phyloP scores from a whole-genome alignment of 2,113 vertebrate genomes.

The Chrysochloris asiatica region DNA sequence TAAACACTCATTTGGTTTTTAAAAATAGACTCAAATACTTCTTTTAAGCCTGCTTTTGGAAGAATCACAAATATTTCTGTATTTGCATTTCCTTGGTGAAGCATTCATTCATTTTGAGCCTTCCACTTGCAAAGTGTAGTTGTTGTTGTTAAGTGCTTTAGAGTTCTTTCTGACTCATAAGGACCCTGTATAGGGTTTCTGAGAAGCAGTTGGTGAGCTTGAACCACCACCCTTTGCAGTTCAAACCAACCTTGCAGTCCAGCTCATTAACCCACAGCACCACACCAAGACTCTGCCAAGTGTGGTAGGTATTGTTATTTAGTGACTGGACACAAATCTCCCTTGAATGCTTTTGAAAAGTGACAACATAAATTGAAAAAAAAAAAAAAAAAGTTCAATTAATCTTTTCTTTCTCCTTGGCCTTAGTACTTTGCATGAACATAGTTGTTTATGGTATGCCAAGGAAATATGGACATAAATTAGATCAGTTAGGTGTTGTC shows the following conservation, averaged over 20 bases:
- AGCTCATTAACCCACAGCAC: no score
- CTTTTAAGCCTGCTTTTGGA: neutral
- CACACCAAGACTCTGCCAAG: no score
- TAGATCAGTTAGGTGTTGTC: neutral
- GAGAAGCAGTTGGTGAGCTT: no score
- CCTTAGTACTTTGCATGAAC: neutral
- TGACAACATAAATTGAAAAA: neutral
- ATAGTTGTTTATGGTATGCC: neutral
- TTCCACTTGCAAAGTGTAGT: neutral
- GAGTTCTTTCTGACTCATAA: no score
- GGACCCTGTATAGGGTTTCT: no score
- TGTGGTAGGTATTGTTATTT: neutral
- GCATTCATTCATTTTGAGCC: neutral
- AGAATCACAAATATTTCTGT: neutral
- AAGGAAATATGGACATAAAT: neutral
- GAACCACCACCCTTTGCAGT: no score
- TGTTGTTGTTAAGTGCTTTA: no score
- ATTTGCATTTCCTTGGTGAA: neutral
- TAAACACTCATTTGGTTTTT: neutral
- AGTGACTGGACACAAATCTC: neutral
- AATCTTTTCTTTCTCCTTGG: neutral
- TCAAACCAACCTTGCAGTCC: no score
- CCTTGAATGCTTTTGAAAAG: neutral
- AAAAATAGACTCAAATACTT: neutral
- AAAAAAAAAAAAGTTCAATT: neutral